Base-by-base conservation (phyloP, 2,113 vertebrate species). In the Leptobrachium leishanense region DNA sequence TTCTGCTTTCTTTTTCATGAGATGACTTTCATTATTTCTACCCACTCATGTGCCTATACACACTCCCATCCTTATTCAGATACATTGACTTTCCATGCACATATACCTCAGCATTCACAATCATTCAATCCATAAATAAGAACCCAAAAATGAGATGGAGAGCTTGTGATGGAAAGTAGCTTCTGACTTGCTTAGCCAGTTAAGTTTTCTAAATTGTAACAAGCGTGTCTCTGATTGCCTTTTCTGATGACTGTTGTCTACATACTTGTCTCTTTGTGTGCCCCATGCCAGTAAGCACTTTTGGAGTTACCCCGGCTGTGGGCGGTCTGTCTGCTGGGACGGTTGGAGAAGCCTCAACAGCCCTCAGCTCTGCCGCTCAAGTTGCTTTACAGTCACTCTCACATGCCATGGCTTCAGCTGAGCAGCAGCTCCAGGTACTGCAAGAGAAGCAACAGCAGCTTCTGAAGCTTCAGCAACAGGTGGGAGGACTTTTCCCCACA, bases 371-470 rank as follows among this genome's bases (percentile, higher is more conserved):
- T 68, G 98, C 98, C 77, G 98, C 98, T 64, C 98, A 99, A 94
- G 98, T 99, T 92, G 98, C 98, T 72, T 96, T 99, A 83, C 98
- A 99, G 90, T 99, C 98, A 46, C 95, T 99, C 87, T 99, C 98
- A 84, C 97, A 99, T 84, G 98, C 98, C 91, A 99, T 99, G 97
- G 98, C 98, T 84, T 99, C 98, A 82, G 98, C 98, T 5, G 98
- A 99, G 91, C 98, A 99, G 92, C 98, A 99, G 94, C 94, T 99
- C 69, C 98, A 99, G 92, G 98, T 99, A 85, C 93, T 99, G 87
- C 98, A 99, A 95, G 98, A 99, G 93, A 99, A 99, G 90, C 98
- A 99, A 87, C 98, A 98, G 92, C 98, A 99, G 90, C 94, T 99
- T 89, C 93, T 99, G 85, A 99, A 99, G 91, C 95, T 99, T 90